Evolutionary conservation across 2,888 invertebrate species (phyloP), one percentile per base, ranked within the genome.

Genomic region (Seira ritae): DNA sequence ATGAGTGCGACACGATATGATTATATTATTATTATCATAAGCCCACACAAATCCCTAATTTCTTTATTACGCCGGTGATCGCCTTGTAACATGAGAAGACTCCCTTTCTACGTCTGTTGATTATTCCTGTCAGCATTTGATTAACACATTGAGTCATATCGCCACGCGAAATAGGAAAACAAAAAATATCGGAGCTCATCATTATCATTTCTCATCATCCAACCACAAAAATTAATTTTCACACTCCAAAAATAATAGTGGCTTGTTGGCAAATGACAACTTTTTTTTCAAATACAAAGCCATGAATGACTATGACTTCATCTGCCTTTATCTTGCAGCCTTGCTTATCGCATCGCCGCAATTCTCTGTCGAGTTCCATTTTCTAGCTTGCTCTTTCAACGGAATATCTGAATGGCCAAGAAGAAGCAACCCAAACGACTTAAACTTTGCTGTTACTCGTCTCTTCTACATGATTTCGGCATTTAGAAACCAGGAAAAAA

Each of bases 301-400:
- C 15, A 55, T 17, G 55, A 62, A 62, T 62, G 62, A 62, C 62
- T 62, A 62, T 62, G 62, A 62, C 62, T 62, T 62, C 62, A 62
- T 62, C 62, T 19, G 2, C 19, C n/a, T 62, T 20, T 62, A 50
- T 22, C 62, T 55, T 55, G n/a, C 50, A 50, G 3, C 50, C 50
- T 31, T 8, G 8, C 31, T 31, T 31, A 31, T 31, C 31, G 31
- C 8, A 31, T 31, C 55, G 17, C 55, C 55, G 15, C 55, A 55
- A 4, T 55, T 8, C 55, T 42, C 42, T 42, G 42, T n/a, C n/a
- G n/a, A 42, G 12, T 55, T 55, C 3, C 55, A 55, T n/a, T 55
- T 55, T 62, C 3, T 15, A 19, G 6, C 20, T 20, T 22, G 19
- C 22, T 62, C 20, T 62, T 50, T 12, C 15, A 62, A 62, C 62